A percentile compares a stretch with the other conserved stretches of the same genome.
Conservation (phyloP, 2,888 invertebrate species). For the Hipparchia sbordonii region DNA sequence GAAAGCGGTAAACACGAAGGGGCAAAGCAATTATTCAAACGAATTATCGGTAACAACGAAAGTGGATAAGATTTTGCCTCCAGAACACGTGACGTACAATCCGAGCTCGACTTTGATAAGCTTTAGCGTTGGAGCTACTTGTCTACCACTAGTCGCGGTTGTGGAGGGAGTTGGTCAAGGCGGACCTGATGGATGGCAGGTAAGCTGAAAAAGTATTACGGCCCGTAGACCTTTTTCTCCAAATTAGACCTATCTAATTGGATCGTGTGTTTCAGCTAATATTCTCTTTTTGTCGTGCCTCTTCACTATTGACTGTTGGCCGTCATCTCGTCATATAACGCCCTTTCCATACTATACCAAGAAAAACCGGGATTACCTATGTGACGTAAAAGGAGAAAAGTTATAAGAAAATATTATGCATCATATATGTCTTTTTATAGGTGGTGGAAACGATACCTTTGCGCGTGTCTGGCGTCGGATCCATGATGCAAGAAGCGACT, state of each 20-base stretch:
- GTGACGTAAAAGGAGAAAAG: too few relatives aligned
- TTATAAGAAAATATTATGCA: neutral
- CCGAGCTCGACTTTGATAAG: constrained; percentile 88
- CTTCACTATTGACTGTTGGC: too few relatives aligned
- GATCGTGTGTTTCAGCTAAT: neutral
- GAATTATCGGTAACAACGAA: constrained; percentile 91
- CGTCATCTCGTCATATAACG: too few relatives aligned
- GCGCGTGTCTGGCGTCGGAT: constrained; percentile 86
- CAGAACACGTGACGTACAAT: constrained; percentile 92
- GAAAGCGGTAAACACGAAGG: constrained; percentile 94
- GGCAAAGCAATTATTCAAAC: constrained; percentile 93
- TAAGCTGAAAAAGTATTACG: constrained; percentile 39
- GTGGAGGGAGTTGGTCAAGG: constrained; percentile 85
- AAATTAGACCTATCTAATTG: too few relatives aligned
- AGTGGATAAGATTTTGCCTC: constrained; percentile 91
- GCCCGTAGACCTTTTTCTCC: too few relatives aligned
- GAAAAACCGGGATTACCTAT: too few relatives aligned
- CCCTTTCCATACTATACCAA: too few relatives aligned
- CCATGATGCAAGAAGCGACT: constrained; percentile 87
- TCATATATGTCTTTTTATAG: constrained; percentile 54
- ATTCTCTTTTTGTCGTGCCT: too few relatives aligned
- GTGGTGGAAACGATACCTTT: constrained; percentile 88
- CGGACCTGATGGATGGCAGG: constrained; percentile 68
- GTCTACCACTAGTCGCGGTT: constrained; percentile 89
- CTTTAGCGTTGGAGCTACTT: constrained; percentile 91